Base-by-base conservation (phyloP, 2,888 invertebrate genomes). In the Nebria brevicollis region DNA sequence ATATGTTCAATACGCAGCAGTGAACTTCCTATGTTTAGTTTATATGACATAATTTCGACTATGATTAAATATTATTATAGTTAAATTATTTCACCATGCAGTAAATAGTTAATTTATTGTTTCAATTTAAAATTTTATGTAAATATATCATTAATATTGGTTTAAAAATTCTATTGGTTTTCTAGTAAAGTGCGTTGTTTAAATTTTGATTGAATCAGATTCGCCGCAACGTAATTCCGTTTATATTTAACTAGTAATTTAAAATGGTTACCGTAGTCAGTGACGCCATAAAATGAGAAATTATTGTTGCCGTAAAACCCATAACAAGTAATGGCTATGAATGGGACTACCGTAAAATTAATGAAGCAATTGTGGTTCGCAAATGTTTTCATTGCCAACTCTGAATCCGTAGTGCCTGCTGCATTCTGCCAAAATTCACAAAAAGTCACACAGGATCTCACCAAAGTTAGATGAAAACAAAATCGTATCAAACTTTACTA, bases 341-440 rank as follows among this genome's bases (percentile, higher is more conserved):
- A 68, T 10, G 76, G 66, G 66, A 77, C 41, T 20, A 68, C 76
- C 41, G 34, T 66, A 77, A 68, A 77, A 77, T 77, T 77, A 77
- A 77, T 77, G 76, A 77, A 77, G 76, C 76, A 77, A 77, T 77
- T 77, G 76, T 68, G 76, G 76, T 42, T 68, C 68, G 42, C 76
- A 66, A 66, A 77, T 77, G 76, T 77, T 77, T 77, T 77, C 76
- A 77, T 77, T 43, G 68, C 76, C 76, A 77, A 54, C 54, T 54
- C 76, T 77, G 66, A 66, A 66, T 77, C 42, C 76, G 34, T 77
- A 15, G 42, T 77, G 42, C 68, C n/a, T 76, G 66, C 75, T 66
- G 54, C 4, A 8, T 54, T 54, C 54, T 13, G 13, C 54, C 54
- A 13, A 11, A 54, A 54, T 54, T 54, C 54, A 11, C 34, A 34